phyloP scores from a whole-genome alignment of 2,113 vertebrate species.

The Labrus mixtus region DNA sequence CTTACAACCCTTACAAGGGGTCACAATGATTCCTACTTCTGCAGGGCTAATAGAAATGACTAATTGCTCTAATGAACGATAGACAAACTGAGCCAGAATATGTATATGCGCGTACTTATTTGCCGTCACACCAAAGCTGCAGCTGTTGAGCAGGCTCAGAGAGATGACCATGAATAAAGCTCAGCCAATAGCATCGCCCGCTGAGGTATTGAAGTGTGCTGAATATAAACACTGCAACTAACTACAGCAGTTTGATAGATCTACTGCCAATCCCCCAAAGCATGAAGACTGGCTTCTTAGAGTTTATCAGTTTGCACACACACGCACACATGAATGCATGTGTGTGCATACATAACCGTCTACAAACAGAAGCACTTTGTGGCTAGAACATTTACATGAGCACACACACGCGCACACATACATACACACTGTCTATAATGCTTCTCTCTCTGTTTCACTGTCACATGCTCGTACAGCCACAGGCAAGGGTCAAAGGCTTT shows the following conservation, averaged over 20 bases:
- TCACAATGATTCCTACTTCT: constrained; percentile 10
- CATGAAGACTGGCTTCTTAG: constrained; percentile 37
- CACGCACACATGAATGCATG: constrained; percentile 24
- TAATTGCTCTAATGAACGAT: constrained; percentile 20
- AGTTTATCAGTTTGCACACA: constrained; percentile 51
- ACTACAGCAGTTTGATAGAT: constrained; percentile 56
- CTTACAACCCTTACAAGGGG: constrained; percentile 5
- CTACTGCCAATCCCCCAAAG: constrained; percentile 57
- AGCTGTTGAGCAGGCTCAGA: constrained; percentile 28
- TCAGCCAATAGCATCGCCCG: constrained; percentile 39
- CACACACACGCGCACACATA: constrained; percentile 16
- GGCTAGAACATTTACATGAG: constrained; percentile 46
- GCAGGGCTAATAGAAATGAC: constrained; percentile 13
- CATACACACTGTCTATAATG: constrained; percentile 30
- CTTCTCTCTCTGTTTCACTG: constrained; percentile 54
- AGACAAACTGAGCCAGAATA: constrained; percentile 8
- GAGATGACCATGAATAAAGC: constrained; percentile 48
- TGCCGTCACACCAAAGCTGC: constrained; percentile 13
- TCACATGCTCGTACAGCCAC: constrained; percentile 71
- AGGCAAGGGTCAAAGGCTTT: constrained; percentile 78
- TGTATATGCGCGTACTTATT: neutral
- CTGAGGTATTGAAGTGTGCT: constrained; percentile 49
- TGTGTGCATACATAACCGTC: constrained; percentile 57
- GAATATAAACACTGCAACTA: constrained; percentile 60
- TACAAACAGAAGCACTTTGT: constrained; percentile 50